Base-by-base conservation (phyloP, 1,140 invertebrate genomes). In the Euura saliciscinereae region DNA sequence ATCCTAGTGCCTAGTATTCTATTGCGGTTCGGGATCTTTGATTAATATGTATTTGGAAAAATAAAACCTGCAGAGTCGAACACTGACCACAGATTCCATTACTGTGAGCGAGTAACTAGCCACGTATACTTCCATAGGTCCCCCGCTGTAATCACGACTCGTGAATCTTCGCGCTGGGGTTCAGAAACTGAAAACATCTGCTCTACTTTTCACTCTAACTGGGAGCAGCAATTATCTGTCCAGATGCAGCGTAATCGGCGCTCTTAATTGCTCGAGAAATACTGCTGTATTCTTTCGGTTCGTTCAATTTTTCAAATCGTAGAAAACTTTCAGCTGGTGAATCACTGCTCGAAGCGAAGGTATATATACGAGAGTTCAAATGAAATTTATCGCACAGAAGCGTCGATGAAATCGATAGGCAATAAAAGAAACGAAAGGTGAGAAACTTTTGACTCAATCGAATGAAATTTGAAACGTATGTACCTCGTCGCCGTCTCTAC, bases 401-500 rank as follows among this genome's bases (percentile, higher is more conserved):
- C 51, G 51, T 6, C 51, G 13, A 59, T 11, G 51, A 59, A 59
- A 59, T 59, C 51, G 13, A 59, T 59, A 59, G 8, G 13, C 13
- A 11, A 11, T 11, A 8, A 11, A 59, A 6, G 51, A 59, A 59
- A 59, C 6, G 5, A 59, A n/a, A 5, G 51, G 6, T n/a, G 3
- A 59, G 3, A 59, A 59, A n/a, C 8, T 8, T 2, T 59, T n/a
- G 51, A 59, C 51, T 59, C 51, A 59, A 59, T 59, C 3, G 51
- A 59, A 59, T 59, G 51, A 59, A 59, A 59, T 59, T 59, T 59
- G 51, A 59, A 59, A 59, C 51, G 10, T 59, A 8, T 59, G 13
- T n/a, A 8, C 13, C 10, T n/a, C 13, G 51, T 59, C 51, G 2
- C 8, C 51, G 51, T n/a, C 8, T 59, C 46, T 7, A 51, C 6